Conservation (phyloP, 2,113 vertebrate genomes). For the Apus apus region DNA sequence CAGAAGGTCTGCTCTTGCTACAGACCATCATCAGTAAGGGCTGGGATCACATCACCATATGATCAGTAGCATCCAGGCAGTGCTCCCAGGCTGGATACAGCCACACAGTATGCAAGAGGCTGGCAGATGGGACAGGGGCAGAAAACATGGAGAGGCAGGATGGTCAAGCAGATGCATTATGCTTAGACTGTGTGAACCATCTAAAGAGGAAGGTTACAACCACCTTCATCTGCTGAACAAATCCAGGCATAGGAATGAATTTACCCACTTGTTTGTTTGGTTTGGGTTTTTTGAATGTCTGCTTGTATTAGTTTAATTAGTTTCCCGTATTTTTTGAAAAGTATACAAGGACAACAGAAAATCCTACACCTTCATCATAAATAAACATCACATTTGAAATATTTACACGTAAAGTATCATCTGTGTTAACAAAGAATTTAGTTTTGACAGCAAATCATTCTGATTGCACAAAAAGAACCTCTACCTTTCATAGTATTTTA, state of each 20-base stretch:
- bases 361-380: not conserved
- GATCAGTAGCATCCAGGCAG: accelerated
- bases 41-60: not conserved
- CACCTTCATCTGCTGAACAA: not conserved
- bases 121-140: not conserved
- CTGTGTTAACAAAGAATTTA: not conserved
- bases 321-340: not conserved
- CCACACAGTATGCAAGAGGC: not conserved
- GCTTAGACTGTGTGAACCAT: not conserved
- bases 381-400: not conserved
- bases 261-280: not conserved
- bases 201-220: not conserved
- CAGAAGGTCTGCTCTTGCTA: not conserved
- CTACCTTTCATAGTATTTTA: not conserved
- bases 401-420: not conserved
- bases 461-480: not conserved
- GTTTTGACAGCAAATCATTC: not conserved
- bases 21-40: not conserved
- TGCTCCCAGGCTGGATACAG: not conserved
- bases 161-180: not conserved
- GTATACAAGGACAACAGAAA: not conserved
- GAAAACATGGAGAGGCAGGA: not conserved
- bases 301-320: not conserved
- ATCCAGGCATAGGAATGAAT: not conserved
- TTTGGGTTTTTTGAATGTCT: not conserved